Base-by-base conservation (phyloP, 2,888 invertebrate genomes). In the Pelosia muscerda region DNA sequence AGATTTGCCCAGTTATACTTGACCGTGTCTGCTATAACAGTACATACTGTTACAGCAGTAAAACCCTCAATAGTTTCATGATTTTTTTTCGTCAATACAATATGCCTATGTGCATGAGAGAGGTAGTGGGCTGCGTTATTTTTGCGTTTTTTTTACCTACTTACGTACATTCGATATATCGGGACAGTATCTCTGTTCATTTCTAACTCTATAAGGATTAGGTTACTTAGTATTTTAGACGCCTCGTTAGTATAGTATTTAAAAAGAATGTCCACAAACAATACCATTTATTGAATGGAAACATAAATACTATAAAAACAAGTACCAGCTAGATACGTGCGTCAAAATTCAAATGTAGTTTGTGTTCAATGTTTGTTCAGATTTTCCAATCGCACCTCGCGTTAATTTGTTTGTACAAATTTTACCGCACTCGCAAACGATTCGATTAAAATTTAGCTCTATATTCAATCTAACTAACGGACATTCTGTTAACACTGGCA, bases 391-490 rank as follows among this genome's bases (percentile, higher is more conserved):
- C 85, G 87, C 86, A 88, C 88, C 88, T 89, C 88, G 83, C 86
- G 88, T 89, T 92, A 92, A 92, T 92, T 90, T 92, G 91, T 91
- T 92, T 92, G 91, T 81, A 84, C 88, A 88, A 88, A 90, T 89
- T 90, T 89, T 85, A 85, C 85, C 84, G 84, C 84, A 83, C 77
- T 84, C 86, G 81, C 88, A 88, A 88, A 88, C 88, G 86, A 87
- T 89, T 92, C 84, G 86, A 90, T 92, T 90, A 84, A 89, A 90
- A 89, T 90, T 86, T 88, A 86, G 83, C 83, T 87, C 83, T 86
- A 84, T 87, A 81, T 87, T 88, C 80, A 82, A 84, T 83, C 82
- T 82, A 79, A 75, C 83, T 80, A 77, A 83, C 77, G 72, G 76
- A 74, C 81, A 74, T 79, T 81, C 78, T 77, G 78, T 77, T 77